phyloP scores from a whole-genome alignment of 53 echinoderm and acorn worm genomes.

The Paelopatides confundens region DNA sequence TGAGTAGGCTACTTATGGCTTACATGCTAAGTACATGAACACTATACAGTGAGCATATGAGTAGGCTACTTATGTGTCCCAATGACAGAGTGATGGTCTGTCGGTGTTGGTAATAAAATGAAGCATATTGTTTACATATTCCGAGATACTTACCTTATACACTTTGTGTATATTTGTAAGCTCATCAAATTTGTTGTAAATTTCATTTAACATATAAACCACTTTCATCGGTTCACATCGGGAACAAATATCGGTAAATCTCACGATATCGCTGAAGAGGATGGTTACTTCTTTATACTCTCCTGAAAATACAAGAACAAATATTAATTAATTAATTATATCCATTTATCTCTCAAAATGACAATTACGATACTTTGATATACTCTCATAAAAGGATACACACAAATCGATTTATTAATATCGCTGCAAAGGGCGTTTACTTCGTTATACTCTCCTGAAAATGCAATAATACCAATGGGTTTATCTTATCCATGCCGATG shows the following conservation, averaged over 20 bases:
- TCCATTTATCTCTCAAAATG: too few relatives aligned
- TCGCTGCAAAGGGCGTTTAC: constrained; percentile 84
- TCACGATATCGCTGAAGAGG: constrained; percentile 85
- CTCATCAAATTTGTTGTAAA: constrained; percentile 79
- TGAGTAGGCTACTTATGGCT: too few relatives aligned
- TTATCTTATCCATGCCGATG: too few relatives aligned
- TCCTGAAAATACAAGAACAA: constrained; percentile 50
- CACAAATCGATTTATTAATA: constrained; percentile 19
- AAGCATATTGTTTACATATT: too few relatives aligned
- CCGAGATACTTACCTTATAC: background rate
- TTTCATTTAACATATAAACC: constrained; percentile 80
- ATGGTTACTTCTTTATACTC: constrained; percentile 81
- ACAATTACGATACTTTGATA: too few relatives aligned
- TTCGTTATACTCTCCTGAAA: constrained; percentile 76
- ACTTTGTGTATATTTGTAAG: constrained; percentile 71
- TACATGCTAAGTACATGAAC: too few relatives aligned
- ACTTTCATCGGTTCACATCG: constrained; percentile 82
- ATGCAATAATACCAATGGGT: background rate
- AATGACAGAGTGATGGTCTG: too few relatives aligned
- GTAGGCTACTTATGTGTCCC: too few relatives aligned
- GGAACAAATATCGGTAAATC: constrained; percentile 88
- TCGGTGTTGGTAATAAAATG: too few relatives aligned
- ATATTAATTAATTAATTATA: background rate
- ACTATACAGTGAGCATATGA: too few relatives aligned
- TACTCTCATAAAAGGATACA: too few relatives aligned